Base-by-base conservation (phyloP, 2,888 invertebrate species). In the Luperina nickerlii region DNA sequence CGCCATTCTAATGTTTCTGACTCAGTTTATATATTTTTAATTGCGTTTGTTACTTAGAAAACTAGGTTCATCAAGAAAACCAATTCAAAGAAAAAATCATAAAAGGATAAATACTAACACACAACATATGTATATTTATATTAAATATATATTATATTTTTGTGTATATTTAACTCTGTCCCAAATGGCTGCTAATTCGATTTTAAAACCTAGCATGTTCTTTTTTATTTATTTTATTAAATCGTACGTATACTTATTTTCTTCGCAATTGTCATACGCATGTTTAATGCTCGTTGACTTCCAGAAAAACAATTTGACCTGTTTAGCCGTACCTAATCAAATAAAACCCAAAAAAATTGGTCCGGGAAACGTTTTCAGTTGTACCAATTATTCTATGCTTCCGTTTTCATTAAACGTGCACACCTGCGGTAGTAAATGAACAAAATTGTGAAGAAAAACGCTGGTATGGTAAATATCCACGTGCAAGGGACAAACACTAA, bases 271-370 rank as follows among this genome's bases (percentile, higher is more conserved):
- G 63, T 73, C 63, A 45, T 8, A 79, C 27, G 15, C 65, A 69
- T 73, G 57, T 68, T 65, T 73, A 60, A 54, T 68, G 73, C 70
- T 84, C 70, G 76, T 67, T 82, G 69, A 38, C n/a, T 67, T 86
- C 54, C n/a, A 68, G 20, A 75, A 45, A 70, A 48, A 71, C 51
- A 86, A 73, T 76, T 76, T 68, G 32, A 70, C 38, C 15, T 48
- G 65, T 73, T 75, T 73, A 45, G 27, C 38, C 13, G 57, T 85
- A n/a, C n/a, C n/a, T n/a, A 69, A 86, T 79, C 72, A 79, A 87
- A 87, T 79, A 63, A 79, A 66, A 60, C n/a, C 27, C 7, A 57
- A 71, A 81, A 63, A 48, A 74, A 38, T 24, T 63, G 32, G n/a
- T 13, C 27, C 27, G 62, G 24, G 8, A 67, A 76, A 32, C 65